Base-by-base conservation (phyloP, 2,888 invertebrate species). In the Altica lythri region DNA sequence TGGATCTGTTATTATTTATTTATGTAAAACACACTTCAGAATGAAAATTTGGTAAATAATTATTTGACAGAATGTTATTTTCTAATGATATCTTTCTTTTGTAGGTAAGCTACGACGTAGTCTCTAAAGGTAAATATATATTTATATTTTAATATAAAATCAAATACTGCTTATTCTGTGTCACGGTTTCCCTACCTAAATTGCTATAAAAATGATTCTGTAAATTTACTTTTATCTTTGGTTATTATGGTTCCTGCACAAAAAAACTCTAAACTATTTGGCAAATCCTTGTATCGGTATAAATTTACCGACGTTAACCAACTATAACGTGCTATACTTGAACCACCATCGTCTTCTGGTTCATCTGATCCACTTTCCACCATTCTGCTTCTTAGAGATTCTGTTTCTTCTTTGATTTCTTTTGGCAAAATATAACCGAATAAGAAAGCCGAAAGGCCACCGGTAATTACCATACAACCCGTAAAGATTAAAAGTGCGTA, bases 261-360 rank as follows among this genome's bases (percentile, higher is more conserved):
- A 17, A 29, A 25, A n/a, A 47, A 47, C 13, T 47, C 47, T 13
- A 47, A 18, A 29, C 47, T 47, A 9, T 16, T 29, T 1, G 47
- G 47, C 25, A 38, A 17, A 18, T 47, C 47, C n/a, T 16, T 37
- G 29, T 47, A 47, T 18, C 47, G 17, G 10, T 40, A 40, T 22
- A 22, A 10, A 9, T 9, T 40, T 14, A 40, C 25, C 13, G 40
- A 40, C 2, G 40, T 13, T 8, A 40, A 14, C 40, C 40, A 40
- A 14, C 13, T 40, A 13, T 22, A 40, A 2, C 4, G 2, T 8
- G 34, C 4, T 12, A 27, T 27, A 27, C n/a, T 27, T 3, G n/a
- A n/a, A n/a, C n/a, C n/a, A n/a, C 6, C 32, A 6, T 32, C 32
- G 2, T 32, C 32, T 14, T 32, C 32, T 14, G 3, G 1, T 12